Conservation (phyloP, 2,888 invertebrate genomes). For the Mythimna albipuncta region DNA sequence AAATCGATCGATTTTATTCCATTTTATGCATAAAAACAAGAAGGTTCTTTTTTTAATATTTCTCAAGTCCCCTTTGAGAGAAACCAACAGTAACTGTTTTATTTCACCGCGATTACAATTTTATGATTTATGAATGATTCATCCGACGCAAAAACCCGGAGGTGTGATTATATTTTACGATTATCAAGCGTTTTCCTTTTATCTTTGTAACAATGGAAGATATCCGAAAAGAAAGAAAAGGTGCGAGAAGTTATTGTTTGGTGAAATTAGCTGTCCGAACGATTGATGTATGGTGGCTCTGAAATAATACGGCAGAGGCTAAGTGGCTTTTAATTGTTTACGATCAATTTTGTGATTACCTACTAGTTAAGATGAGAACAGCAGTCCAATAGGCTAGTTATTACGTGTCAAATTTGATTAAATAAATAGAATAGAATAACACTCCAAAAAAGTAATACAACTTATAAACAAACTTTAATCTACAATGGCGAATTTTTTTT, state of each 20-base stretch:
- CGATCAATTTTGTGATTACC: not conserved
- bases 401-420: too few relatives aligned
- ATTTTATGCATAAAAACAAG: not conserved
- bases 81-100: slow-evolving; percentile 77
- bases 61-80: slow-evolving; percentile 26
- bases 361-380: too few relatives aligned
- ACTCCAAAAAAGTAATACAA: too few relatives aligned
- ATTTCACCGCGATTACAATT: slow-evolving; percentile 79
- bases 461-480: too few relatives aligned
- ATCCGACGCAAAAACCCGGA: slow-evolving; percentile 75
- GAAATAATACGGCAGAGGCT: slow-evolving; percentile 66
- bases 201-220: slow-evolving; percentile 70
- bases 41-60: slow-evolving; percentile 20
- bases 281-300: slow-evolving; percentile 80
- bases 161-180: slow-evolving; percentile 58
- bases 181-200: slow-evolving; percentile 62
- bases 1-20: not conserved
- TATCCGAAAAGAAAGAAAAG: slow-evolving; percentile 69
- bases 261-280: slow-evolving; percentile 82
- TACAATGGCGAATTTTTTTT: too few relatives aligned
- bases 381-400: too few relatives aligned
- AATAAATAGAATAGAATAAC: too few relatives aligned
- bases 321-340: slow-evolving; percentile 48
- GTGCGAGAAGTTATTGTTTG: slow-evolving; percentile 83
- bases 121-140: slow-evolving; percentile 82